A percentile compares a stretch with the other conserved stretches of the same genome.
phyloP scores from a whole-genome alignment of 2,797 vertebrate species.

The Paguma larvata region DNA sequence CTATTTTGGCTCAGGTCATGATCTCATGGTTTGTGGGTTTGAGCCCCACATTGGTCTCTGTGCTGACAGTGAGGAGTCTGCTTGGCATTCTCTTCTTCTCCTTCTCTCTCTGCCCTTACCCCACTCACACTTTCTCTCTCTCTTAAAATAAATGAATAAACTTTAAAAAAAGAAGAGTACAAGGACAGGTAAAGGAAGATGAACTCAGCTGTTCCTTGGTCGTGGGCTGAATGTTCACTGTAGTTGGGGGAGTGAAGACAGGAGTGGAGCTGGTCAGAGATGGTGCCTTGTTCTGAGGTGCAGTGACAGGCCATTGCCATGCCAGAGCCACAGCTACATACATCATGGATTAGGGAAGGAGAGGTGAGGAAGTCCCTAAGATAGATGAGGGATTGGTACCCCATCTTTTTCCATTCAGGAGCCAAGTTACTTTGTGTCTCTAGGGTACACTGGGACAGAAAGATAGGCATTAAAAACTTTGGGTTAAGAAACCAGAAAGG shows the following conservation, averaged over 20 bases:
- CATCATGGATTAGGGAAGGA: background rate
- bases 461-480: background rate
- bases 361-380: background rate
- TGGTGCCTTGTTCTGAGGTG: background rate
- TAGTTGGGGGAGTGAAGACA: background rate
- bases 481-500: background rate
- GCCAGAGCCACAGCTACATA: background rate
- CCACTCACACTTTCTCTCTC: too few species aligned
- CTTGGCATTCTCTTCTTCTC: too few species aligned
- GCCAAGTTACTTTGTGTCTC: constrained; percentile 18
- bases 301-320: background rate
- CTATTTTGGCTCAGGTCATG: too few species aligned
- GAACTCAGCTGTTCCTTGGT: background rate
- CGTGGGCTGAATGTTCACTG: background rate
- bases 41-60: too few species aligned
- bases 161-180: too few species aligned
- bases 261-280: background rate
- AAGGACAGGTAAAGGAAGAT: background rate
- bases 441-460: background rate
- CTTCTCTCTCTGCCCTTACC: too few species aligned
- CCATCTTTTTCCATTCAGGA: background rate
- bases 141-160: too few species aligned
- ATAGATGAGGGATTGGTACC: background rate
- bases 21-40: too few species aligned
- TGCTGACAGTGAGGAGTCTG: too few species aligned